Conservation (phyloP, 2,888 invertebrate genomes). For the Cephus sareptanus region DNA sequence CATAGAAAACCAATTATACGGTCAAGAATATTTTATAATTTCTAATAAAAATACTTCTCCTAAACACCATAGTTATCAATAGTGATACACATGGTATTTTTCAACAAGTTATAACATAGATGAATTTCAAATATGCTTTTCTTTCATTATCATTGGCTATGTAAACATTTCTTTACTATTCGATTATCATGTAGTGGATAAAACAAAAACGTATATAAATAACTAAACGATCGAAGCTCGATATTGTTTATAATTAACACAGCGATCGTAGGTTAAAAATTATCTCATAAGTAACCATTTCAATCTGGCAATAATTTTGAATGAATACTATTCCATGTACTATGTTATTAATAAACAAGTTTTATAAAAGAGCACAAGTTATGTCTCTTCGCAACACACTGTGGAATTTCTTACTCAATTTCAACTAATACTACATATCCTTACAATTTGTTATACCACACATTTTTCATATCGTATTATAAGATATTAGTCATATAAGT, state of each 20-base stretch:
- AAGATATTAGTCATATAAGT: no score
- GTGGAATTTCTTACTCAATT: background rate
- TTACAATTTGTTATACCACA: background rate
- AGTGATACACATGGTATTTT: background rate
- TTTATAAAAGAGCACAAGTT: background rate
- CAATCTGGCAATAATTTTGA: background rate
- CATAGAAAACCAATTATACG: background rate
- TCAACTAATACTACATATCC: background rate
- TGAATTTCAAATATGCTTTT: background rate
- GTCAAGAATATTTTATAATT: background rate
- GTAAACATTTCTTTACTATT: background rate
- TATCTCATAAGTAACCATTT: background rate
- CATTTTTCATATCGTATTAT: background rate
- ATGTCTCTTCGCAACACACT: background rate
- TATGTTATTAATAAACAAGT: background rate
- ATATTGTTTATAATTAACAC: background rate
- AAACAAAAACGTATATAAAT: background rate
- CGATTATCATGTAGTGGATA: background rate
- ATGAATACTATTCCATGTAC: background rate
- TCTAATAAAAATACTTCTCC: background rate
- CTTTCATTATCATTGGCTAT: background rate
- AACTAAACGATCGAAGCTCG: background rate
- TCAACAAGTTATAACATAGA: background rate
- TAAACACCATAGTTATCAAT: background rate
- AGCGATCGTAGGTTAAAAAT: background rate